phyloP scores from a whole-genome alignment of 2,113 vertebrate species.

The Trematocara variabile region DNA sequence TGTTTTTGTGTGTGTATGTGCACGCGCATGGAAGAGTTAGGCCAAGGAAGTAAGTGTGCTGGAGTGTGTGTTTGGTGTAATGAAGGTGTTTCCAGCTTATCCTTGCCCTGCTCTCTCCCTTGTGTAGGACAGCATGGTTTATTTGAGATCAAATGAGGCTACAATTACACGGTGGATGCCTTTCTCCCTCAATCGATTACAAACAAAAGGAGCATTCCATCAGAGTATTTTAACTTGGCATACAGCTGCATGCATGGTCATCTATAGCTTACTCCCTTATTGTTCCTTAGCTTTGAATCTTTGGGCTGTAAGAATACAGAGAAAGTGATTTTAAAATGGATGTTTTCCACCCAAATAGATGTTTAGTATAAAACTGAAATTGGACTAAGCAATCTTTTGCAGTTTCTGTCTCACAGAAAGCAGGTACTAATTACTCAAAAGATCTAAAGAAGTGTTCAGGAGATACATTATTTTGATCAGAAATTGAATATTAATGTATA shows the following conservation, averaged over 20 bases:
- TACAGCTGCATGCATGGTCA: background rate
- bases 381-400: background rate
- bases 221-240: slow-evolving; percentile 25
- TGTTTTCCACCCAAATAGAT: background rate
- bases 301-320: background rate
- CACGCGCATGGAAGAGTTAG: background rate
- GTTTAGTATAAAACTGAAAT: background rate
- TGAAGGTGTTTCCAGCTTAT: slow-evolving; percentile 43
- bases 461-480: background rate
- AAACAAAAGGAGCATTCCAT: slow-evolving; percentile 59
- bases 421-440: background rate
- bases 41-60: background rate
- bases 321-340: background rate
- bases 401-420: background rate
- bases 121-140: slow-evolving; percentile 43
- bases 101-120: slow-evolving; percentile 5
- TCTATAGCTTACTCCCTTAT: background rate
- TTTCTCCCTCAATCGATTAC: slow-evolving; percentile 52
- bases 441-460: background rate
- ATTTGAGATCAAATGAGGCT: slow-evolving; percentile 61
- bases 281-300: background rate
- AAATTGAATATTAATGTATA: background rate
- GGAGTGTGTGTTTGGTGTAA: slow-evolving; percentile 25
- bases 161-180: slow-evolving; percentile 60
- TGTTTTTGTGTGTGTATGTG: background rate